A percentile compares a stretch with the other conserved stretches of the same genome.
Evolutionary conservation across 1,140 invertebrate species (phyloP).

Genomic region (Drosophila malerkotliana): DNA sequence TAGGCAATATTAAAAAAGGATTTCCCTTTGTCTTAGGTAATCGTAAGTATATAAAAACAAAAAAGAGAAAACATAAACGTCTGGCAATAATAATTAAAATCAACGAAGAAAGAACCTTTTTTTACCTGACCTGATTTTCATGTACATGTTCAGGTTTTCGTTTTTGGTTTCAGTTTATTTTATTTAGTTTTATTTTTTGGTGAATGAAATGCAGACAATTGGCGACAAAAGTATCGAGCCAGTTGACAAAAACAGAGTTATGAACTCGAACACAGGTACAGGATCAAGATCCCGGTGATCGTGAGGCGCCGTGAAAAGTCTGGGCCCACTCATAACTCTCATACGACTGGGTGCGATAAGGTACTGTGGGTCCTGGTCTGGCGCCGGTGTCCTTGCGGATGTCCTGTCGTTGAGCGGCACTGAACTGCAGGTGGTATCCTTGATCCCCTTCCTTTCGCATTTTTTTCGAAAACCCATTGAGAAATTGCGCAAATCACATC

Average conservation of each 20-base stretch:
- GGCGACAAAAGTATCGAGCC: slow-evolving; percentile 58
- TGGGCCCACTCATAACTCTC: slow-evolving; percentile 61
- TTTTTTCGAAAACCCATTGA: slow-evolving; percentile 4
- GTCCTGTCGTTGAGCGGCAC: slow-evolving; percentile 35
- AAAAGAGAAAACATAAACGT: slow-evolving; percentile 48
- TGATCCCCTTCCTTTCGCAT: not conserved
- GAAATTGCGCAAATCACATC: slow-evolving; percentile 50
- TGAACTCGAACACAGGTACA: slow-evolving; percentile 42
- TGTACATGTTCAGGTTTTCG: slow-evolving; percentile 6
- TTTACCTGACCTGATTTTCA: slow-evolving; percentile 64
- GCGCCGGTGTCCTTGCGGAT: slow-evolving; percentile 59
- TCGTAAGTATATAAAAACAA: not conserved
- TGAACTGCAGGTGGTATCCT: slow-evolving; percentile 27
- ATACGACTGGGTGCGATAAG: slow-evolving; percentile 39
- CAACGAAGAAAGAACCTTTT: slow-evolving; percentile 34
- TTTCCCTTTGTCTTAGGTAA: slow-evolving; percentile 64
- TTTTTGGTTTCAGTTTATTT: not conserved
- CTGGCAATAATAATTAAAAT: slow-evolving; percentile 76
- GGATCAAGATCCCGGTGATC: slow-evolving; percentile 17
- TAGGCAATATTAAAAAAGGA: slow-evolving; percentile 77
- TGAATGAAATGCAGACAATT: slow-evolving; percentile 67
- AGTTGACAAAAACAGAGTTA: slow-evolving; percentile 50
- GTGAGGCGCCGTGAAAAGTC: slow-evolving; percentile 60
- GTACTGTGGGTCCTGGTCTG: slow-evolving; percentile 25
- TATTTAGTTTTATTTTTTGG: slow-evolving; percentile 3